Evolutionary conservation across 2,113 vertebrate species (phyloP).

Genomic region (Notechis scutatus): DNA sequence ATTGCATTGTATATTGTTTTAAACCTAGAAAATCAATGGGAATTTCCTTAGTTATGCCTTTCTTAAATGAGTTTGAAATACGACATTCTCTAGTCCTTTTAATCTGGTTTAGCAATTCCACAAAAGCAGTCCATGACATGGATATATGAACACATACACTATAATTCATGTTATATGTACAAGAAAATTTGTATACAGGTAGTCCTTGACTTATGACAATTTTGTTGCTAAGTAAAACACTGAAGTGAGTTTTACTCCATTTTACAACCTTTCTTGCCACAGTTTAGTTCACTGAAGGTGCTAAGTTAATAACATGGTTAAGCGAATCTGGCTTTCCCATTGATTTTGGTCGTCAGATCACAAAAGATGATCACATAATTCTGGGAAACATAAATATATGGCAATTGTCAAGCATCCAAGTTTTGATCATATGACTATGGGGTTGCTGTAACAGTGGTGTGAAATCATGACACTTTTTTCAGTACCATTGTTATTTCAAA

Average conservation of each 20-base stretch:
- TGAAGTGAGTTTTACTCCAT: not conserved
- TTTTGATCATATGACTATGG: not conserved
- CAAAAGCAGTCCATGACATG: not conserved
- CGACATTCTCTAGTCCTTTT: no score
- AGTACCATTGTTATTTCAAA: not conserved
- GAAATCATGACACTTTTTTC: not conserved
- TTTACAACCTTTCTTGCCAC: not conserved
- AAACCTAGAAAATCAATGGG: not conserved
- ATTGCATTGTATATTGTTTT: not conserved
- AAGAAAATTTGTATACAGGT: not conserved
- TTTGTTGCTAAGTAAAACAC: not conserved
- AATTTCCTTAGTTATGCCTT: not conserved
- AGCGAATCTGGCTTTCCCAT: not conserved
- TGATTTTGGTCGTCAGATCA: not conserved
- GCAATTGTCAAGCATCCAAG: not conserved
- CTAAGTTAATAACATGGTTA: not conserved
- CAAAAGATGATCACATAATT: not conserved
- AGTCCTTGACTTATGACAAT: not conserved
- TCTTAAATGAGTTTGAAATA: not conserved
- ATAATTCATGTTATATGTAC: not conserved
- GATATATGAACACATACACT: not conserved
- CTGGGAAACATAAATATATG: not conserved
- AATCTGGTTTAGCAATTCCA: not conserved
- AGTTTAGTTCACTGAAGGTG: not conserved
- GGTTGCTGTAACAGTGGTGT: not conserved